Base-by-base conservation (phyloP, 1,140 invertebrate genomes). In the Alviniconcha marisindica region DNA sequence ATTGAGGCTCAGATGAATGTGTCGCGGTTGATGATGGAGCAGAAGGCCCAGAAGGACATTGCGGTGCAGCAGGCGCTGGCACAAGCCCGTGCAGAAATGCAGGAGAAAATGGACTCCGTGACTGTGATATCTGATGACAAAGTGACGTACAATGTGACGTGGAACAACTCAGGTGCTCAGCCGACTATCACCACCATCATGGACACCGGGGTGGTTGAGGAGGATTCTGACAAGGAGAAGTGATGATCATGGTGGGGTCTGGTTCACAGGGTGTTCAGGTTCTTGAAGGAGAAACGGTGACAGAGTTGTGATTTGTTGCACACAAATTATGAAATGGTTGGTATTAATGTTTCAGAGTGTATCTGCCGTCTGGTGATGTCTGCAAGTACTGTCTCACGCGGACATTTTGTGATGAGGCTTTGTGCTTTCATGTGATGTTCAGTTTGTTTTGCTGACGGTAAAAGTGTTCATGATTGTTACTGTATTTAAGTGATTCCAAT, bases 1-100 rank as follows among this genome's bases (percentile, higher is more conserved):
- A 86, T 92, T 15, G 93, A 93, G 85, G 89, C 89, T 12, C 91
- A 93, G 84, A 87, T 93, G 84, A 90, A 89, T 21, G 48, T 93
- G 38, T 89, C 90, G 2, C 84, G 91, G 40, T 90, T 92, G 10
- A 73, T 93, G 21, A 90, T 94, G 83, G 92, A 93, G 69, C 92
- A 93, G 40, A 83, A 92, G 60, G 83, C 88, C 12, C 92, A 93
- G 82, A 92, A 91, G 85, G 92, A 93, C 66, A 88, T 92, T 12
- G 91, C 92, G 12, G 79, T 93, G 12, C 92, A 93, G 81, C 89
- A 93, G 78, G 92, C 92, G 0, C 44, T 93, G 48, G 88, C 90
- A 21, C 89, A 92, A 60, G 88, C 90, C 0, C 82, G 91, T 1
- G 84, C 87, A 3, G 92, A 92, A 69, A 87, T 93, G 51, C 89